phyloP scores from a whole-genome alignment of 2,113 vertebrate genomes.

The Mobula hypostoma region DNA sequence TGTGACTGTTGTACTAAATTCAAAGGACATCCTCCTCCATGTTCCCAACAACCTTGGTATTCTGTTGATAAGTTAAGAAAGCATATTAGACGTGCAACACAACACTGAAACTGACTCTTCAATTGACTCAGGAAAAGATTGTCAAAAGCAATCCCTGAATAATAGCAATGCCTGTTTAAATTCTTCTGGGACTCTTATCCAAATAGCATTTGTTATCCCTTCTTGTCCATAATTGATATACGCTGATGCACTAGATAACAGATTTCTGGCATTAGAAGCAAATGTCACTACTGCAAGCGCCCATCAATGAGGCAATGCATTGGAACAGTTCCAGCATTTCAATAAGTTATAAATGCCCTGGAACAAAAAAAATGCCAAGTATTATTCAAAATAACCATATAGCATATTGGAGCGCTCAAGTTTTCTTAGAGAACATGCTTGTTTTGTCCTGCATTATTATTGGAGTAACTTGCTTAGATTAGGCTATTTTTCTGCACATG shows the following conservation, averaged over 20 bases:
- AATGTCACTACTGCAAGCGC: background rate
- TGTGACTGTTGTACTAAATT: background rate
- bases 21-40: background rate
- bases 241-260: conserved; percentile 29
- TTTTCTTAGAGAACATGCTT: background rate
- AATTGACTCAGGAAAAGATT: conserved; percentile 26
- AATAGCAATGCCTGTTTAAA: conserved; percentile 16
- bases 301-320: conserved; percentile 6
- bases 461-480: background rate
- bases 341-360: background rate
- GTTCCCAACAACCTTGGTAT: background rate
- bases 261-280: conserved; percentile 18
- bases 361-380: background rate
- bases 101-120: conserved; percentile 15
- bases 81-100: background rate
- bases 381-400: background rate
- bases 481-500: background rate
- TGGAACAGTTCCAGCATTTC: conserved; percentile 1
- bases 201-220: conserved; percentile 18
- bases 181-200: conserved; percentile 7
- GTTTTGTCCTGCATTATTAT: too few relatives aligned
- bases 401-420: background rate
- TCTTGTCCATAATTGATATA: conserved; percentile 11
- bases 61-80: conserved; percentile 14
- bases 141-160: conserved; percentile 22